A percentile compares a stretch with the other conserved stretches of the same genome.
phyloP scores from a whole-genome alignment of 2,113 vertebrate genomes.

The Tragelaphus scriptus region DNA sequence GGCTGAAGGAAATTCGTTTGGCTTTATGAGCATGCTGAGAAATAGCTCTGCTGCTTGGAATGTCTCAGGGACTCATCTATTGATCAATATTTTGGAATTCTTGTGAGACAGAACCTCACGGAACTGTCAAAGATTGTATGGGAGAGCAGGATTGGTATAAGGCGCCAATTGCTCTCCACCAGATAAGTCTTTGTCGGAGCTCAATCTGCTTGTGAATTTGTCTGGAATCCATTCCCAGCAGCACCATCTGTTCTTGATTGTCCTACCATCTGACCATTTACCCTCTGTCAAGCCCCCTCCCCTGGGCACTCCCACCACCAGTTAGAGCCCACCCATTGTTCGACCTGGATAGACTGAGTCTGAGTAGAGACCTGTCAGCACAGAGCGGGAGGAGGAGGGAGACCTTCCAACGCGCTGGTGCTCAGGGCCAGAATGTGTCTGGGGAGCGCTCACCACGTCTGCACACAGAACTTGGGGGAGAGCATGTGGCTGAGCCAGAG shows the following conservation, averaged over 20 bases:
- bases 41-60: not conserved
- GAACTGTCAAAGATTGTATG: not conserved
- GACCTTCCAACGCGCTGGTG: not conserved
- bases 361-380: not conserved
- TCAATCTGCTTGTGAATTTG: slow-evolving; percentile 53
- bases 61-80: not conserved
- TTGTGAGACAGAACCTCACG: not conserved
- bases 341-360: slow-evolving; percentile 45
- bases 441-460: not conserved
- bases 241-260: slow-evolving; percentile 27
- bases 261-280: slow-evolving; percentile 58
- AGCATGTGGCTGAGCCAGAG: slow-evolving; percentile 64
- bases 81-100: not conserved
- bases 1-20: not conserved
- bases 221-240: slow-evolving; percentile 42
- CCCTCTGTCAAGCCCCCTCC: not conserved
- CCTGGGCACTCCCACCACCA: not conserved
- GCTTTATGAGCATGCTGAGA: not conserved
- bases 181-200: slow-evolving; percentile 33
- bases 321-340: slow-evolving; percentile 36
- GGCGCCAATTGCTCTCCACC: not conserved
- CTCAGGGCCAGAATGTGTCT: not conserved
- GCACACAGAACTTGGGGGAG: not conserved
- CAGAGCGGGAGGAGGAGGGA: not conserved
- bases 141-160: not conserved